phyloP scores from a whole-genome alignment of 1,140 invertebrate genomes.

The Diplogasteroides magnus region DNA sequence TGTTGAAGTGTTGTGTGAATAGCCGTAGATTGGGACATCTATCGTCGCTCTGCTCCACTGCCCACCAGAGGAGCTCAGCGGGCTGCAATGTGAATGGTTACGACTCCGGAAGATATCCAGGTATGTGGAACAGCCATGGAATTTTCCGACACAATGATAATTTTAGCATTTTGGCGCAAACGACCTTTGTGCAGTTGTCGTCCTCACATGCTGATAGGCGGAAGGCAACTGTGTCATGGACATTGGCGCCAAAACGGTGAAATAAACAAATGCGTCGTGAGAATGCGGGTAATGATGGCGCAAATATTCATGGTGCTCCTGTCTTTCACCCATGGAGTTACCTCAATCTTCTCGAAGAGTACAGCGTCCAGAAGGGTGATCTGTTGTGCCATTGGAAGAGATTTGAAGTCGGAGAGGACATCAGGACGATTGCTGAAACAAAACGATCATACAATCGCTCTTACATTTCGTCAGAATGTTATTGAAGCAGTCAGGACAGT shows the following conservation, averaged over 20 bases:
- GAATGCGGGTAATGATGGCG: conserved; percentile 12
- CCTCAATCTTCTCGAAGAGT: conserved; percentile 90
- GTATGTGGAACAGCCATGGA: too few species aligned
- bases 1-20: conserved; percentile 99
- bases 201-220: too few species aligned
- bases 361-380: conserved; percentile 94
- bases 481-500: too few species aligned
- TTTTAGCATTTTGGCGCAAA: too few species aligned
- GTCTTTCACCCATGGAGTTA: conserved; percentile 57
- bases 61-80: conserved; percentile 91
- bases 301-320: conserved; percentile 9
- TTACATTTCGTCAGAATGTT: too few species aligned
- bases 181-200: too few species aligned
- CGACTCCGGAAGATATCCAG: too few species aligned
- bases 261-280: too few species aligned
- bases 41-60: conserved; percentile 92
- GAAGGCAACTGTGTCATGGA: too few species aligned
- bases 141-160: too few species aligned
- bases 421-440: conserved; percentile 14
- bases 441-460: too few species aligned
- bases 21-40: conserved; percentile 87
- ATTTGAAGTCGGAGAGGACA: conserved; percentile 34
- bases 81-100: conserved; percentile 54
- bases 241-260: too few species aligned
- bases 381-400: conserved; percentile 73